These are phyloP conservation scores for Periphyllus acericola DNA, from an alignment of 2,888 invertebrate genomes.

Conservation along the genomic window DNA sequence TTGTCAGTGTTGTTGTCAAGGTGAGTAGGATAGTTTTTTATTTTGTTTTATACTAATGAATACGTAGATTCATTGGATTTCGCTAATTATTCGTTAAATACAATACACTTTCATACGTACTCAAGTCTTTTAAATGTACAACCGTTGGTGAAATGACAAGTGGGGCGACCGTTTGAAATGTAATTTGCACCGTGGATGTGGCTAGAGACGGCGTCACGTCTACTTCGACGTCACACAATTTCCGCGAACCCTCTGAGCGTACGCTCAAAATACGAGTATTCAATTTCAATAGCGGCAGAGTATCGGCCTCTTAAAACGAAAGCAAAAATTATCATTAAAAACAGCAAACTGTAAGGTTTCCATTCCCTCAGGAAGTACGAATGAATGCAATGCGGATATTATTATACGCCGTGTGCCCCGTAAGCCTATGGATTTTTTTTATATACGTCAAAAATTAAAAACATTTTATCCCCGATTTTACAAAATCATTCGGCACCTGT, in stretches of 20 bases:
- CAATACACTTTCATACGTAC: background rate
- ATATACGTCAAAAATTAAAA: too few species aligned
- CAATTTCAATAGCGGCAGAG: conserved; percentile 39
- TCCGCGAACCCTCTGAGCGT: background rate
- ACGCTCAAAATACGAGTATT: conserved; percentile 5
- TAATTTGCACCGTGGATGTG: conserved; percentile 25
- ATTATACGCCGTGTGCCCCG: too few species aligned
- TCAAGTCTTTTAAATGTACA: conserved; percentile 40
- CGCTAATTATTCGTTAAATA: too few species aligned
- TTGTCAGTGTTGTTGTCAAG: too few species aligned
- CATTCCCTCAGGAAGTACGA: background rate
- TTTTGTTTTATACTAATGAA: too few species aligned
- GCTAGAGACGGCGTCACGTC: conserved; percentile 41
- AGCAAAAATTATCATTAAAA: conserved; percentile 2
- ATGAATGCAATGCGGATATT: background rate
- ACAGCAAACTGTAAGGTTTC: background rate
- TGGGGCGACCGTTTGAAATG: conserved; percentile 23
- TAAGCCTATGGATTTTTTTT: too few species aligned
- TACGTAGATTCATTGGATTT: too few species aligned
- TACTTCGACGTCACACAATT: conserved; percentile 42
- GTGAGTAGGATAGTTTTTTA: too few species aligned
- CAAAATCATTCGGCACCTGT: too few species aligned
- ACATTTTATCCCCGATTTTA: too few species aligned
- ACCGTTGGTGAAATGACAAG: conserved; percentile 21
- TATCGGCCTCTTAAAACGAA: conserved; percentile 24